Evolutionary conservation across 2,888 invertebrate species (phyloP), one percentile per base, ranked within the genome.

Genomic region (Aspidiotus rigidus): DNA sequence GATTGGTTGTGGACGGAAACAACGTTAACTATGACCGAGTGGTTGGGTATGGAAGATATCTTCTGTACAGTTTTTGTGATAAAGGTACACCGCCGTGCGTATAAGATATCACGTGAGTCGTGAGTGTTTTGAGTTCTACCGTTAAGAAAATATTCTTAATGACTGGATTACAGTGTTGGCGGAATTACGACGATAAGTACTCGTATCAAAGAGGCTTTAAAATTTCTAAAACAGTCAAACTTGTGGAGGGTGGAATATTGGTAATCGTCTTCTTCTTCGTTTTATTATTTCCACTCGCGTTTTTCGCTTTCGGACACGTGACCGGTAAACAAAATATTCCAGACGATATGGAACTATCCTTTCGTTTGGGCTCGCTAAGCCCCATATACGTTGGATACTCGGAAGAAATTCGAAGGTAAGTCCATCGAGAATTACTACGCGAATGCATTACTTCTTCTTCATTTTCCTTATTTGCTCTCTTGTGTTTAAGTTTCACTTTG

Each of bases 201-300:
- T 64, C 64, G 15, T 64, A 44, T 3, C 8, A 28, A 61, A 84
- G 98, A 70, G 98, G 96, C 2, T 82, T 84, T 71, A 89, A 90
- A 76, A 93, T 94, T 77, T 83, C 85, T 0, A 85, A 86, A 59
- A 77, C 86, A 7, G 82, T 87, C 64, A 99, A 99, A 79, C 94
- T 98, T 76, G 76, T 92, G 59, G 85, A 95, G 76, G 99, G 99
- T 13, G 95, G 97, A 13, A 85, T 87, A 15, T 84, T 92, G 42
- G 84, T 98, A 8, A 84, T 93, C 10, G 80, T 90, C 71, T 89
- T 98, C 74, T 90, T 98, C 71, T 89, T 90, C 49, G 87, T 97
- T 71, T 93, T 99, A 74, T 98, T 97, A 97, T 95, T 95, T 80
- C 99, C 99, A 0, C 81, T 99, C 28, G 88, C 97, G 2, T 85